These are phyloP conservation scores for Rallus crepitans DNA, from an alignment of 2,797 vertebrate genomes.

Conservation along the genomic window DNA sequence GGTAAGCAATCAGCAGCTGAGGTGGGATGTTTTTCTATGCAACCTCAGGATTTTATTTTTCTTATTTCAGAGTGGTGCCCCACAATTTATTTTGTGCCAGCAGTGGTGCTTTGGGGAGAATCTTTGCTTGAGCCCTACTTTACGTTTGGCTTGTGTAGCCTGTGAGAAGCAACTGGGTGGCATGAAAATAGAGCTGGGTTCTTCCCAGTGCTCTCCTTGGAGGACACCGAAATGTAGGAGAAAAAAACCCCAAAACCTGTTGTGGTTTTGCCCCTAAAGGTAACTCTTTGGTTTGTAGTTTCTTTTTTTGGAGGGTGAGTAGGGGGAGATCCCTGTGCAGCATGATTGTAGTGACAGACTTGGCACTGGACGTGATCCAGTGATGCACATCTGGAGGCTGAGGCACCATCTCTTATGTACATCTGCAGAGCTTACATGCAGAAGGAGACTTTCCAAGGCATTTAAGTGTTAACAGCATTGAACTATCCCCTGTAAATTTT, in stretches of 20 bases:
- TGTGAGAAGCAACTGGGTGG: neutral
- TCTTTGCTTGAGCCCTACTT: neutral
- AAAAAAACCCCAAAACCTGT: neutral
- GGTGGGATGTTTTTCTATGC: neutral
- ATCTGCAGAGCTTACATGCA: neutral
- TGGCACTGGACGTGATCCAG: neutral
- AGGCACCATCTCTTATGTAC: neutral
- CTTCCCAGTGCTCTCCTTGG: neutral
- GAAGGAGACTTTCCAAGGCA: neutral
- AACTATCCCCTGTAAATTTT: neutral
- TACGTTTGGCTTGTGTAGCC: neutral
- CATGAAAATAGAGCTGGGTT: neutral
- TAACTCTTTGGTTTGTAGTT: neutral
- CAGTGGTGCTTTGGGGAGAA: neutral
- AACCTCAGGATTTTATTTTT: neutral
- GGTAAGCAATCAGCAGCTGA: neutral
- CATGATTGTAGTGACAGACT: fast-evolving
- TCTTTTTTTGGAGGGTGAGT: neutral
- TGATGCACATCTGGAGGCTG: neutral
- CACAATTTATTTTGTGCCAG: neutral
- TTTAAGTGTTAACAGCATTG: neutral
- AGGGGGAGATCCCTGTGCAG: neutral
- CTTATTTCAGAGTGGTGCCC: neutral
- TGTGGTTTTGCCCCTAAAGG: neutral
- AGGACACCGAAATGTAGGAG: neutral